These are phyloP conservation scores for Clarias batrachus DNA, from an alignment of 2,113 vertebrate genomes.

Conservation along the genomic window DNA sequence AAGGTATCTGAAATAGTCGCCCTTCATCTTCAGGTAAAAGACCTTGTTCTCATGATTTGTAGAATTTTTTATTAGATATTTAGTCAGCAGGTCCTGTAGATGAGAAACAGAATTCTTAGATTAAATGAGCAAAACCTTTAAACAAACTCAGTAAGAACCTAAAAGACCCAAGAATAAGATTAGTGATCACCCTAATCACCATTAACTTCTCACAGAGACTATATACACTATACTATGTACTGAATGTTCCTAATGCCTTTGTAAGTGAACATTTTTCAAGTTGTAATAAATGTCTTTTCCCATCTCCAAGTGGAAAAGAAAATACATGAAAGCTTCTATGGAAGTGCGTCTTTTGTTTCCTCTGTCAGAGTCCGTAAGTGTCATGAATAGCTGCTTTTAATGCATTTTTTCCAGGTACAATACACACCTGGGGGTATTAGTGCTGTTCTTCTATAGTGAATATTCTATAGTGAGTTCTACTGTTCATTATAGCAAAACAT, in stretches of 20 bases:
- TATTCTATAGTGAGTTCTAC: not conserved
- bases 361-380: not conserved
- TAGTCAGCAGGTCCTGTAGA: constrained; percentile 81
- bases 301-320: not conserved
- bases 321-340: not conserved
- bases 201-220: not conserved
- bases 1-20: constrained; percentile 96
- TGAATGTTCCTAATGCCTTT: not conserved
- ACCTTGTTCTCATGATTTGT: constrained; percentile 88
- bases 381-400: not conserved
- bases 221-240: not conserved
- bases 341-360: not conserved
- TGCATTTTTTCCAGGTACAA: not conserved
- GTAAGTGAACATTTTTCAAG: not conserved
- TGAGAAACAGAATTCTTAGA: constrained; percentile 39
- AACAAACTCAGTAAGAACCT: not conserved
- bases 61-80: constrained; percentile 86
- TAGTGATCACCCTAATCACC: not conserved
- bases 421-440: not conserved
- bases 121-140: not conserved
- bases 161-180: not conserved
- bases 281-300: not conserved
- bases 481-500: not conserved
- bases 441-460: not conserved
- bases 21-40: constrained; percentile 99